Evolutionary conservation across 2,113 vertebrate species (phyloP), one percentile per base, ranked within the genome.

Genomic region (Mystacornis crossleyi): DNA sequence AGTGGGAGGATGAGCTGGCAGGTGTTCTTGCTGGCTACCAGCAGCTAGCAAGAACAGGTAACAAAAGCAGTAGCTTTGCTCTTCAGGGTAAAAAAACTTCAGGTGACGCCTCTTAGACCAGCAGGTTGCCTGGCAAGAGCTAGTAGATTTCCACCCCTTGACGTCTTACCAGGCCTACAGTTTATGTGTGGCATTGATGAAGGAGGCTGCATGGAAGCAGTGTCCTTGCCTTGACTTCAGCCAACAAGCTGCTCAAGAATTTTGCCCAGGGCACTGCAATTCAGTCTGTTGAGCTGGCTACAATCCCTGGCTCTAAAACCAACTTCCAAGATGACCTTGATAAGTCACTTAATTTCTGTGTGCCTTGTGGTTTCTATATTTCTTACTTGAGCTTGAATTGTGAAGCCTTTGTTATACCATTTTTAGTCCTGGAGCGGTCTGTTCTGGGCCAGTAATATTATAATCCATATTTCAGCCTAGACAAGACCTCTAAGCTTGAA

Each of bases 61-160:
- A 66, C 12, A 81, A 47, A 61, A 85, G 19, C 23, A n/a, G 8
- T n/a, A 42, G 17, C 3, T 47, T 29, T 71, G 23, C 14, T 43
- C 17, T 50, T 88, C 53, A 38, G 43, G 12, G 12, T 54, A 33
- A 91, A 29, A 14, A 64, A 51, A 64, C 5, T 11, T 31, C 36
- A 47, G 17, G 14, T 18, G 23, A 50, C 2, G 0, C 34, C 18
- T 40, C 51, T n/a, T 0, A 0, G 47, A 8, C 18, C 53, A 81
- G 24, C 1, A 1, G 50, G 16, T 18, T 58, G 14, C 19, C 48
- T 50, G 28, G 43, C 36, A 25, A 43, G 42, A 64, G 14, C 43
- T 69, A 14, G 13, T 43, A 26, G 34, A 40, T 8, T 40, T 64
- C 24, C 29, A 50, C 5, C 8, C 23, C 28, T 65, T 69, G 34